Base-by-base conservation (phyloP, 2,888 invertebrate genomes). In the Nineta flava region DNA sequence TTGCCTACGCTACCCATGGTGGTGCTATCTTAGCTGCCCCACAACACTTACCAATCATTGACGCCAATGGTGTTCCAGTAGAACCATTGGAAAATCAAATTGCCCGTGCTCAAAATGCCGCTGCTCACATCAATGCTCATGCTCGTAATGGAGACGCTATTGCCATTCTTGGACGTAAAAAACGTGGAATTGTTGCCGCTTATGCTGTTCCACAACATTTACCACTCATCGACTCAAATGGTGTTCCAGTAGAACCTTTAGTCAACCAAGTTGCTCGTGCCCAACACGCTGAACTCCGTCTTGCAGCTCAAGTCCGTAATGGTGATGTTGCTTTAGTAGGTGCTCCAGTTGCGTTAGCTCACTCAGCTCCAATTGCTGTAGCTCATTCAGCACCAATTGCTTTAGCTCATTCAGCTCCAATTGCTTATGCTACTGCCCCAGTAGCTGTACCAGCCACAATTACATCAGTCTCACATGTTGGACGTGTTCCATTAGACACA, bases 31-130 rank as follows among this genome's bases (percentile, higher is more conserved):
- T 38, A 38, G 41, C 48, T 15, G 47, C 43, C 16, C 64, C 61
- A 59, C 51, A 70, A 69, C 53, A 68, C 69, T 60, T 67, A 68
- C 47, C 54, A 47, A 50, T 55, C 32, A 48, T 55, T 46, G 10
- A 41, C 19, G n/a, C 41, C 16, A 41, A 32, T 38, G 38, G 38
- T 7, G 9, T 81, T 53, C 79, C 47, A 15, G 50, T 68, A 69
- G 60, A 67, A 66, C 53, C 70, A 67, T 49, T 73, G 61, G 43
- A 68, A 64, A 62, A 75, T 61, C 72, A 76, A 65, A 75, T 74
- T 66, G 73, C 69, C 51, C 73, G 71, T 41, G 59, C 61, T 55
- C 59, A 71, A 61, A 62, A 62, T 52, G 51, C 50, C 34, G 47
- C 50, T 32, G 49, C 50, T 35, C 47, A 46, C 17, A 47, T 46